Evolutionary conservation across 2,113 vertebrate genomes (phyloP).

Genomic region (Hypanus sabinus): DNA sequence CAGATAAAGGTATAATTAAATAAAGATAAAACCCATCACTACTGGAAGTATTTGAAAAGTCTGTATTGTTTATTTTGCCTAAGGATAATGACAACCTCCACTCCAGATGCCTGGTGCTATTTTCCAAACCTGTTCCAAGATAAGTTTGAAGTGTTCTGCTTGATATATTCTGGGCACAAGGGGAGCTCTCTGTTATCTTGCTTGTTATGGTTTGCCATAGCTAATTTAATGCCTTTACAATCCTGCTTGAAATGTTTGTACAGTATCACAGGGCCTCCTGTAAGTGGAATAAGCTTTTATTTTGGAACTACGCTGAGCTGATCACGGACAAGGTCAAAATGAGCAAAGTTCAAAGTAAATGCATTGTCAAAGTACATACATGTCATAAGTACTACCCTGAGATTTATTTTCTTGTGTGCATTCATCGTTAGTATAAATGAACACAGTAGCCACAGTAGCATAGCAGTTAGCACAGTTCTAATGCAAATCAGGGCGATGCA

Average conservation of each 20-base stretch:
- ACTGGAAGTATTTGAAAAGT: not conserved
- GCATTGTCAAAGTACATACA: no score
- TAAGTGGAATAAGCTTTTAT: not conserved
- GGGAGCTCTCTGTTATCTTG: not conserved
- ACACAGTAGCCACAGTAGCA: no score
- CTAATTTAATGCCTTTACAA: not conserved
- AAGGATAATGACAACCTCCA: not conserved
- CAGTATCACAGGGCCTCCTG: not conserved
- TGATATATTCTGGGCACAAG: not conserved
- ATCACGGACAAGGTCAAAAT: not conserved
- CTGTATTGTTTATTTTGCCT: not conserved
- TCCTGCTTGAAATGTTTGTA: not conserved
- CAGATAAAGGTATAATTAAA: conserved; percentile 20
- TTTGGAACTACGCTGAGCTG: not conserved
- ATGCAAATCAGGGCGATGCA: no score
- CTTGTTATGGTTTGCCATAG: not conserved
- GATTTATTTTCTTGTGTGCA: no score
- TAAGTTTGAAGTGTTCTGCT: not conserved
- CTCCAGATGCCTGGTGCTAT: not conserved
- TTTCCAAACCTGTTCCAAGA: not conserved
- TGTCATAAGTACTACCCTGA: no score
- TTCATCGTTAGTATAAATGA: no score
- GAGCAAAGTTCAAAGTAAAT: no score
- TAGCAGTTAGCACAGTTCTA: no score
- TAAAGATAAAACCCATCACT: conserved; percentile 20